Evolutionary conservation across 92 coral and sea anemone genomes (phyloP), one percentile per base, ranked within the genome.

Genomic region (Meandrina meandrites): DNA sequence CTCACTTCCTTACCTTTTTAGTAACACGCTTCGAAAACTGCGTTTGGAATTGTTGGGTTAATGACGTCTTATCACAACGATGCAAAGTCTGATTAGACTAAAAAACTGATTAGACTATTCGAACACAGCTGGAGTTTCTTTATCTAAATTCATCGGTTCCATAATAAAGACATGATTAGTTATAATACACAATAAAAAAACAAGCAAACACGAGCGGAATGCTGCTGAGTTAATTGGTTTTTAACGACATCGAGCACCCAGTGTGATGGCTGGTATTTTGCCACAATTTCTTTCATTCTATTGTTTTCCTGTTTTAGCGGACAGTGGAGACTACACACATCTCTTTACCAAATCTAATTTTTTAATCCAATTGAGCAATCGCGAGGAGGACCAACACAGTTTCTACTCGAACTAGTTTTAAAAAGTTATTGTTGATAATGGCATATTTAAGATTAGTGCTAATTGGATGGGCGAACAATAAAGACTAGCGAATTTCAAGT

Each of bases 181-280:
- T 35, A 32, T 36, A 32, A 72, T 5, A 66, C 18, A 27, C 71
- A 27, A 27, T 66, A 4, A 17, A 66, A 76, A 76, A 76, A 76
- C 24, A 76, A 76, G 18, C 54, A 36, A 24, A 42, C 48, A 35
- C 24, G 28, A 35, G n/a, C 1, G 27, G 50, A 74, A 74, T 24
- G 71, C 71, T 66, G 71, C 35, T 66, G 71, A 27, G 71, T 74
- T 37, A 74, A 74, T 74, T 74, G 27, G 50, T 74, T 74, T 74
- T 74, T 34, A 73, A 73, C 78, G 16, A 36, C 50, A 51, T 36
- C 1, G 28, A 73, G 22, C 1, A 19, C 78, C 40, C 50, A 74
- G 48, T 40, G 18, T 9, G 32, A 74, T 40, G 78, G 4, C 51
- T 37, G 7, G 18, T 22, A 22, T 74, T 74, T 40, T 74, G 50